Evolutionary conservation across 2,113 vertebrate species (phyloP), one percentile per base, ranked within the genome.

Genomic region (Poecile atricapillus): DNA sequence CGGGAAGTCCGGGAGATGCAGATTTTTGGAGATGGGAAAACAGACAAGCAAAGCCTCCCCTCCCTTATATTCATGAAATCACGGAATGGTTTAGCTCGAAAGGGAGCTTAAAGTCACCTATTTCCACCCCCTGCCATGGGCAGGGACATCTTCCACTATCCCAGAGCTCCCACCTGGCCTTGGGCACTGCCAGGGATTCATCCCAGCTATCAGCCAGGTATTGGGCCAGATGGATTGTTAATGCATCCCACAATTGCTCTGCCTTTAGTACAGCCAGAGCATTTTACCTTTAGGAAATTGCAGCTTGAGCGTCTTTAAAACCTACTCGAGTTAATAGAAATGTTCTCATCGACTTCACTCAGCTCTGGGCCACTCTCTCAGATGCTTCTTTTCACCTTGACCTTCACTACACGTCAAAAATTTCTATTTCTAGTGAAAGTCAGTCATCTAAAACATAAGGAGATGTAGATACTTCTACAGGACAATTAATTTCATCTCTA

Each of bases 341-440:
- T 83, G 49, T 44, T 86, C 67, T 74, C 63, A 65, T 50, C 28
- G 58, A 43, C 78, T 80, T 43, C 62, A 7, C 58, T 2, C 8
- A 74, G 87, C 75, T 92, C 88, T 65, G 64, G 82, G 15, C 59
- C 59, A 10, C 78, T 52, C 80, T 17, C 2, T 31, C 7, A 1
- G 73, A 83, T 81, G 83, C 1, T 8, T 44, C 33, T 83, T 92
- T 89, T 93, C 92, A 94, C 90, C 92, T 96, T 96, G 83, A 92
- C 86, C 59, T 95, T 92, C 86, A 90, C 27, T 56, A 55, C 65
- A 17, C 2, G 0, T 35, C 64, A 76, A 96, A 89, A 92, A 83
- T 41, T 47, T 6, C 9, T 27, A 70, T 92, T 95, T 90, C 73
- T 39, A 52, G 76, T 7, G 15, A 83, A 94, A 90, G 33, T 59